A percentile compares a stretch with the other conserved stretches of the same genome.
phyloP scores from a whole-genome alignment of 1,140 invertebrate species.

The Bombus confusus region DNA sequence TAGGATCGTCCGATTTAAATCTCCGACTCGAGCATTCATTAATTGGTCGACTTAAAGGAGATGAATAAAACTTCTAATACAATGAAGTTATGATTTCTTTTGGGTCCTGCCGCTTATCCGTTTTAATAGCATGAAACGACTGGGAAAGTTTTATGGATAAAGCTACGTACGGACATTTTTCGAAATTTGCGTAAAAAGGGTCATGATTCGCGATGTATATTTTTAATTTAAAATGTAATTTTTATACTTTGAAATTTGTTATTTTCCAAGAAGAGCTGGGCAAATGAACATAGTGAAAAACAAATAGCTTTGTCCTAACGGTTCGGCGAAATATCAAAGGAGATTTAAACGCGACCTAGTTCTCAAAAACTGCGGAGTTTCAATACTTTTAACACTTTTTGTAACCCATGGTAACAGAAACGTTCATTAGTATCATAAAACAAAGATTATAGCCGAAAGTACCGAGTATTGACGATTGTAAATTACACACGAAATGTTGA shows the following conservation, averaged over 20 bases:
- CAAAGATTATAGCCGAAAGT: neutral
- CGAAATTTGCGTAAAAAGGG: neutral
- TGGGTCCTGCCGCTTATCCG: accelerated
- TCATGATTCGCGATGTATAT: neutral
- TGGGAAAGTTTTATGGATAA: neutral
- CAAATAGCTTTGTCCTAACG: constrained; percentile 4
- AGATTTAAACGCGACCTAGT: neutral
- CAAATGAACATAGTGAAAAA: constrained; percentile 1
- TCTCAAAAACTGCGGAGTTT: constrained; percentile 1
- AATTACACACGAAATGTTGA: neutral
- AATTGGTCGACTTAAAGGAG: neutral
- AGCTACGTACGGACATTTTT: neutral
- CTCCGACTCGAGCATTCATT: neutral
- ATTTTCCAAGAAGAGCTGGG: neutral
- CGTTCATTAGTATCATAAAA: neutral
- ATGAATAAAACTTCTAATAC: neutral
- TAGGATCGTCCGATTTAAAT: constrained; percentile 11
- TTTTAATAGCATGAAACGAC: neutral
- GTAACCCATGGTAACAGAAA: neutral
- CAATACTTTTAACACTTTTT: neutral
- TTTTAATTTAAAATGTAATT: neutral
- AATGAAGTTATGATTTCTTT: too few relatives aligned
- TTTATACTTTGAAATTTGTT: neutral
- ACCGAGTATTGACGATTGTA: neutral
- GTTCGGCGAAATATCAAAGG: constrained; percentile 6